Evolutionary conservation across 2,113 vertebrate species (phyloP).

Genomic region (Pseudopipra pipra): DNA sequence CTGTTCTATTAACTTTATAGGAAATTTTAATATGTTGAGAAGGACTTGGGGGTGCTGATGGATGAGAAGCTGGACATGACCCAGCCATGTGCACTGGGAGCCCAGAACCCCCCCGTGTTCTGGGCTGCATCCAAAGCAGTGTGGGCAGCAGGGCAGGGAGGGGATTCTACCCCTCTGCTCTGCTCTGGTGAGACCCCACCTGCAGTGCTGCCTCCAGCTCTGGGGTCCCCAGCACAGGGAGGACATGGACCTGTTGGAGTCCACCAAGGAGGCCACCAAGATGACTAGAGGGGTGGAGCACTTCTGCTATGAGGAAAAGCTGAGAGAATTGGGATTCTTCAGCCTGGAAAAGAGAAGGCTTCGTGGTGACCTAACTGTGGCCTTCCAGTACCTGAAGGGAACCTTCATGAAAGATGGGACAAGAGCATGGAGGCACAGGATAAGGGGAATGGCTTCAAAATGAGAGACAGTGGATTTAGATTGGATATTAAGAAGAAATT

Average conservation of each 20-base stretch:
- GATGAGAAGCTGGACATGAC: background rate
- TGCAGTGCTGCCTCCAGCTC: background rate
- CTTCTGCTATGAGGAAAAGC: background rate
- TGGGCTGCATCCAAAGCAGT: background rate
- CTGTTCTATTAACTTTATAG: background rate
- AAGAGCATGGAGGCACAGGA: background rate
- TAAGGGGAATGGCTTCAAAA: background rate
- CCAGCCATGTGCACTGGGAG: background rate
- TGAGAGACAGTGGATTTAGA: rapidly evolving
- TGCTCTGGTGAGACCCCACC: background rate
- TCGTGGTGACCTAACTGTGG: background rate
- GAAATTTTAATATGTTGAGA: background rate
- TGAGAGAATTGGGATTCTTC: background rate
- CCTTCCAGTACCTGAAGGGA: background rate
- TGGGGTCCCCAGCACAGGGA: background rate
- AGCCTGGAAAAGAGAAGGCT: background rate
- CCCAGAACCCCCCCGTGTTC: background rate
- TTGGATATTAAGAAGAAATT: background rate
- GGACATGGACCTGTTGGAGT: background rate
- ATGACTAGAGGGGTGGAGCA: background rate
- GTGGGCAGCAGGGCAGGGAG: background rate
- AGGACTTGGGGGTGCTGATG: background rate
- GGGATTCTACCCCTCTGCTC: background rate
- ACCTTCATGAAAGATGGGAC: background rate
- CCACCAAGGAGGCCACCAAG: background rate